Evolutionary conservation across 2,113 vertebrate genomes (phyloP).

Genomic region (Thamnophis sirtalis): DNA sequence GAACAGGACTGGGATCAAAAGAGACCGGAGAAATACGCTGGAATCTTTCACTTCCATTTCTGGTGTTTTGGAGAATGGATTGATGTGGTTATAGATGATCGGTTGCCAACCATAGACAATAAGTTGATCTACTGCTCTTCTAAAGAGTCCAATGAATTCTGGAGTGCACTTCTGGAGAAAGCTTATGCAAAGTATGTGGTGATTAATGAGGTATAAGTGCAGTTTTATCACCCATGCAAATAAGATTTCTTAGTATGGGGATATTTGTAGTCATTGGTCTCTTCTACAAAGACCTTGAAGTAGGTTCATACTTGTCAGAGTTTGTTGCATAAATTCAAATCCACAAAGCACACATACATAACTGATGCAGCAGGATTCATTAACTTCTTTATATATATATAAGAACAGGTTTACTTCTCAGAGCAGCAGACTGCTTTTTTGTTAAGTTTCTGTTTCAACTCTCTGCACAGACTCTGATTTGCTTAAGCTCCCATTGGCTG

Average conservation of each 20-base stretch:
- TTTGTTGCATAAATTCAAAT: too few species aligned
- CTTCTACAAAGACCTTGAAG: neutral
- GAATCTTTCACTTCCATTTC: slow-evolving; percentile 92
- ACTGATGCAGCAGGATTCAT: too few species aligned
- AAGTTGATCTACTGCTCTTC: slow-evolving; percentile 87
- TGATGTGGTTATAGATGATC: slow-evolving; percentile 91
- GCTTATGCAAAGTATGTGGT: slow-evolving; percentile 87
- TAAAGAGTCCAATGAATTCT: slow-evolving; percentile 84
- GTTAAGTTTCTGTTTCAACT: too few species aligned
- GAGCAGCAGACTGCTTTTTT: too few species aligned
- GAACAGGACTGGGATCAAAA: slow-evolving; percentile 89
- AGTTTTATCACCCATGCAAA: neutral
- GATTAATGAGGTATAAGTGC: neutral
- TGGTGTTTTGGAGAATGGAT: slow-evolving; percentile 90
- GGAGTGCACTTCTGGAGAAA: slow-evolving; percentile 90
- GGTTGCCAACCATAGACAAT: slow-evolving; percentile 81
- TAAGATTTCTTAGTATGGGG: neutral
- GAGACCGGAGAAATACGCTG: slow-evolving; percentile 75
- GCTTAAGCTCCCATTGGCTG: too few species aligned
- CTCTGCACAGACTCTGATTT: too few species aligned
- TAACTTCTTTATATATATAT: too few species aligned
- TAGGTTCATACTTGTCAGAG: neutral
- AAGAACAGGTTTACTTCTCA: too few species aligned
- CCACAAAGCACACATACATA: too few species aligned
- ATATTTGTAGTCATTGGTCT: too few species aligned